Conservation (phyloP, 2,113 vertebrate genomes). For the Origma solitaria region DNA sequence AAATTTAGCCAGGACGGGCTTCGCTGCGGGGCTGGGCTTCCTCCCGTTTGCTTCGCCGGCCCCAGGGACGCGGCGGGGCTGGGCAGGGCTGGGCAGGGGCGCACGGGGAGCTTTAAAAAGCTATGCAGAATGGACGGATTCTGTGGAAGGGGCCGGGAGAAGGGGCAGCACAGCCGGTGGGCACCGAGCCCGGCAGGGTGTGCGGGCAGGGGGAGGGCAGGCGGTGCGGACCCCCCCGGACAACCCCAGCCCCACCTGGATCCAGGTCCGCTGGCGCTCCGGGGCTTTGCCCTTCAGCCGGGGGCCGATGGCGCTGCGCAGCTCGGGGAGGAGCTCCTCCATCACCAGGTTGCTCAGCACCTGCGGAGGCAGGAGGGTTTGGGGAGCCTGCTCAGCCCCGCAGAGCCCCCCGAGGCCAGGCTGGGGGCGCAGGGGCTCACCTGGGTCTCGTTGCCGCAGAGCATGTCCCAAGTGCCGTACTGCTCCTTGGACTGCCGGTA, state of each 20-base stretch:
- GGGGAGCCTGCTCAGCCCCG: background rate
- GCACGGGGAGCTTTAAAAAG: background rate
- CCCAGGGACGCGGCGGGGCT: background rate
- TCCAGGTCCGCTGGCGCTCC: conserved; percentile 88
- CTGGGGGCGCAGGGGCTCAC: conserved; percentile 37
- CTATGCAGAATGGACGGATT: background rate
- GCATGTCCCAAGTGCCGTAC: conserved; percentile 97
- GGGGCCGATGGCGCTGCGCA: conserved; percentile 80
- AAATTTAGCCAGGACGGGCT: conserved; percentile 24
- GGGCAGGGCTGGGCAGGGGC: background rate
- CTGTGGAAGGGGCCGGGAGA: background rate
- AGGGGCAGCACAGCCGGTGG: background rate
- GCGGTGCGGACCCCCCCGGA: fast-evolving
- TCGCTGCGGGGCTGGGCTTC: background rate
- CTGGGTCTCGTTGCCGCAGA: conserved; percentile 88
- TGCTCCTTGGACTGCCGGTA: conserved; percentile 86
- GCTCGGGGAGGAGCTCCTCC: conserved; percentile 86
- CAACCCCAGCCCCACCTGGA: conserved; percentile 76
- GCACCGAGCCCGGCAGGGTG: fast-evolving
- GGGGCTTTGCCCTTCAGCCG: conserved; percentile 87
- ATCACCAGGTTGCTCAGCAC: conserved; percentile 94
- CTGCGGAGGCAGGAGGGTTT: conserved; percentile 47
- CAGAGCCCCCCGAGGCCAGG: fast-evolving
- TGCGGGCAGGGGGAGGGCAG: background rate
- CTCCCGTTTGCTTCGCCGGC: background rate